Conservation (phyloP, 2,113 vertebrate genomes). For the Cynoglossus semilaevis region DNA sequence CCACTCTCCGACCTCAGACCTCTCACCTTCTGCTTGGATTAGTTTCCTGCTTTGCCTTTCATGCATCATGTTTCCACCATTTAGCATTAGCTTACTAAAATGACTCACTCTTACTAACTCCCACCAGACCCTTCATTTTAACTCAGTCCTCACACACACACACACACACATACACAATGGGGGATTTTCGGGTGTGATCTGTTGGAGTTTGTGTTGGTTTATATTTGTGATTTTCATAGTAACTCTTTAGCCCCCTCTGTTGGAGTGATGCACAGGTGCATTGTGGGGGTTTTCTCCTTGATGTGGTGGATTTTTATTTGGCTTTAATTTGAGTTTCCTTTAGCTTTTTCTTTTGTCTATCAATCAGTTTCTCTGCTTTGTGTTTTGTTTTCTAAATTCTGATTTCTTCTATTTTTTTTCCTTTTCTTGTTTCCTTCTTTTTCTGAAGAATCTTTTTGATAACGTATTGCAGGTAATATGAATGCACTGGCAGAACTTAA, state of each 20-base stretch:
- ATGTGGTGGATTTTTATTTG: slow-evolving; percentile 59
- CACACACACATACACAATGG: slow-evolving; percentile 26
- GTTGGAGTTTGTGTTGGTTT: slow-evolving; percentile 50
- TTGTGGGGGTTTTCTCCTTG: slow-evolving; percentile 47
- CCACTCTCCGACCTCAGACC: slow-evolving; percentile 1
- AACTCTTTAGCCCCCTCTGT: slow-evolving; percentile 57
- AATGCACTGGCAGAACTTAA: slow-evolving; percentile 41
- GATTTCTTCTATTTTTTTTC: neutral
- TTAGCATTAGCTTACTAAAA: slow-evolving; percentile 68
- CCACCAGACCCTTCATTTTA: slow-evolving; percentile 18
- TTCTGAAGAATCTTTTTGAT: neutral
- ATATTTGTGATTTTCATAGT: slow-evolving; percentile 31
- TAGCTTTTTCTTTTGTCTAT: slow-evolving; percentile 11
- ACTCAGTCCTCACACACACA: slow-evolving; percentile 10
- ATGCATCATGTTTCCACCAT: slow-evolving; percentile 18
- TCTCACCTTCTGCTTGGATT: slow-evolving; percentile 22
- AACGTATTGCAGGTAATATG: slow-evolving; percentile 43
- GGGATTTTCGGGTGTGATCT: slow-evolving; percentile 37
- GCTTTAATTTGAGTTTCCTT: slow-evolving; percentile 18
- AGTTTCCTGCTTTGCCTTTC: neutral
- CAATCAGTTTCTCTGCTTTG: slow-evolving; percentile 18
- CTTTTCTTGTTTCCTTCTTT: slow-evolving; percentile 4
- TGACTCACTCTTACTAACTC: slow-evolving; percentile 69
- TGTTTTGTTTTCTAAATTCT: neutral
- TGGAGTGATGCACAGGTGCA: slow-evolving; percentile 45